Percentiles rank a stretch among this genome's conserved stretches.
These are phyloP conservation scores for Perdix hodgsoniae DNA, from an alignment of 2,797 vertebrate genomes.

Conservation along the genomic window DNA sequence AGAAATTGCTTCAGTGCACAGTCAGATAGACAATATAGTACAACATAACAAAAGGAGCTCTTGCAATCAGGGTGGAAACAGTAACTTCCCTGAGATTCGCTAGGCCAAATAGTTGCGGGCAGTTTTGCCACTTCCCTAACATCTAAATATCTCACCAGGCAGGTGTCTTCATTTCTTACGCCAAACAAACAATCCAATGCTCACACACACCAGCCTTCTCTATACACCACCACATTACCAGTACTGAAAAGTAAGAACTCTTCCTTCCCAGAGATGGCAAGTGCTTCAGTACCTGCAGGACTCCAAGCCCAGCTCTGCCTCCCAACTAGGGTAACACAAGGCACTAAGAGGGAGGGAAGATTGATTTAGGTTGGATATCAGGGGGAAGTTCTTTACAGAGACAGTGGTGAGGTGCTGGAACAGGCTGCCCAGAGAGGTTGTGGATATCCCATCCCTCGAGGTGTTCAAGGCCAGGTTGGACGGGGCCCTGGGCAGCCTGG, in stretches of 20 bases:
- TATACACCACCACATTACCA: background rate
- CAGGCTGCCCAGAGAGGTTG: too few species aligned
- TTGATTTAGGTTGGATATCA: too few species aligned
- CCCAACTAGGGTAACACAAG: background rate
- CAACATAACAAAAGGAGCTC: constrained; percentile 28
- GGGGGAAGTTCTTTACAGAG: too few species aligned
- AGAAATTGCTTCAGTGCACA: background rate
- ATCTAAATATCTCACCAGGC: constrained; percentile 41
- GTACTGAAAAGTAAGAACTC: constrained; percentile 20
- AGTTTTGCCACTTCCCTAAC: constrained; percentile 49
- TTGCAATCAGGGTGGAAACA: constrained; percentile 18
- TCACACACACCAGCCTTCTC: constrained; percentile 20
- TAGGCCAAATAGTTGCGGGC: constrained; percentile 41
- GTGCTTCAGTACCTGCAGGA: background rate
- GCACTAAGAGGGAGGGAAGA: too few species aligned
- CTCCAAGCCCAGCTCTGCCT: background rate
- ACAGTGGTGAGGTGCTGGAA: too few species aligned
- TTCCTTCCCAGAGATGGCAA: background rate
- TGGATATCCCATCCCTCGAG: too few species aligned
- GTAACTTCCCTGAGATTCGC: constrained; percentile 39
- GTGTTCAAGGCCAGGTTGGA: too few species aligned
- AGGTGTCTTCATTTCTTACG: constrained; percentile 50
- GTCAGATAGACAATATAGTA: background rate
- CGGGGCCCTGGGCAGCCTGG: too few species aligned
- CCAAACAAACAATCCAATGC: constrained; percentile 28